These are phyloP conservation scores for Glyptemys insculpta DNA, from an alignment of 2,797 vertebrate species.

Conservation along the genomic window DNA sequence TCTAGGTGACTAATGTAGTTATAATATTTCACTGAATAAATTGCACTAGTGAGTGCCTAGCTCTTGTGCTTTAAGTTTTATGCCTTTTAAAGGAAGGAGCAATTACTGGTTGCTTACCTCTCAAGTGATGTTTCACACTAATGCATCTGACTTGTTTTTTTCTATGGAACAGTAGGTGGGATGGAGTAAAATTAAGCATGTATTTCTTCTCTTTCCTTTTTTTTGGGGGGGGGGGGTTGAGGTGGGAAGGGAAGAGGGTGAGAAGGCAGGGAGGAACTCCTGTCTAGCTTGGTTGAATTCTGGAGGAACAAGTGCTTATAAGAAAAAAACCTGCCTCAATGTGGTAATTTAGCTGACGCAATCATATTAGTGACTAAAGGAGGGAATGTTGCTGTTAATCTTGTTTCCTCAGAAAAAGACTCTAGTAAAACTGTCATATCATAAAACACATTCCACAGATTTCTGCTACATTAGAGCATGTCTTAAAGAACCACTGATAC, in stretches of 20 bases:
- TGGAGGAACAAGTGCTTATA: not conserved
- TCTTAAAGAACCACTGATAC: constrained; percentile 12
- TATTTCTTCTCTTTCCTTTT: constrained; percentile 37
- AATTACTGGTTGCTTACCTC: not conserved
- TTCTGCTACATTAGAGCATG: constrained; percentile 61
- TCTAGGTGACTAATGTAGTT: constrained; percentile 16
- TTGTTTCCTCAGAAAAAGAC: constrained; percentile 41
- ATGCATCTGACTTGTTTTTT: constrained; percentile 23
- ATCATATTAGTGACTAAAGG: constrained; percentile 11
- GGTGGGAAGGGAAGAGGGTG: not conserved
- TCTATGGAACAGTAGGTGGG: not conserved
- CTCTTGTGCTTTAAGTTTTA: constrained; percentile 29
- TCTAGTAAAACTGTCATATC: constrained; percentile 41
- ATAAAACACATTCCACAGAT: constrained; percentile 37
- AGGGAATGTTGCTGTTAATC: not conserved
- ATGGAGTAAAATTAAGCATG: constrained; percentile 40
- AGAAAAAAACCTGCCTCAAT: constrained; percentile 33
- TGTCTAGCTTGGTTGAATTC: constrained; percentile 20
- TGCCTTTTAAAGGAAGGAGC: constrained; percentile 33
- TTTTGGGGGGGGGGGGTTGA: not conserved
- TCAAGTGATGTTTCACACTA: constrained; percentile 22
- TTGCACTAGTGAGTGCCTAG: not conserved
- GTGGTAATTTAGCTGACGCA: constrained; percentile 12
- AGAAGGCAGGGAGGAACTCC: not conserved
- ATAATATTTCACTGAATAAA: constrained; percentile 45